Evolutionary conservation across 2,888 invertebrate genomes (phyloP).

Genomic region (Cotesia congregata): DNA sequence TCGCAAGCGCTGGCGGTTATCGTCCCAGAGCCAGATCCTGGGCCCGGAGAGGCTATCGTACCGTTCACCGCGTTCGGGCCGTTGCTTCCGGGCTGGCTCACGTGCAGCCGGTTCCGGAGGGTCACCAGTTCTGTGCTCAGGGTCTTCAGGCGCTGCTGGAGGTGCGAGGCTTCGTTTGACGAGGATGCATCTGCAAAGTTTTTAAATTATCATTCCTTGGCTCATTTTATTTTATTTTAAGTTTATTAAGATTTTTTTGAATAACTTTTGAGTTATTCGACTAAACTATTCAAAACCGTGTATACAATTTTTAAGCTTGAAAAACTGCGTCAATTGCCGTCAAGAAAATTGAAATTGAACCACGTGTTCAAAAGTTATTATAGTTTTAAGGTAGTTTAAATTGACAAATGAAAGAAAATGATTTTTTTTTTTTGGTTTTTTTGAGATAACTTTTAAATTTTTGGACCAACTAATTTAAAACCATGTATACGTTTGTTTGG

Average conservation of each 20-base stretch:
- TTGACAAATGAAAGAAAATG: too few relatives aligned
- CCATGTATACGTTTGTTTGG: too few relatives aligned
- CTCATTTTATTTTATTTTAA: background rate
- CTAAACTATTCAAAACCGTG: too few relatives aligned
- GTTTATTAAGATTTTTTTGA: background rate
- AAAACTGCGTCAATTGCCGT: too few relatives aligned
- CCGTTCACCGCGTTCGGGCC: background rate
- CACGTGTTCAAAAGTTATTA: too few relatives aligned
- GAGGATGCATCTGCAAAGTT: constrained; percentile 87
- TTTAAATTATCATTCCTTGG: background rate
- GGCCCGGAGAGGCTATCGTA: constrained; percentile 49
- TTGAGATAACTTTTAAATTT: background rate
- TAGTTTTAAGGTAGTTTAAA: too few relatives aligned
- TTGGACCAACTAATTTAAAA: background rate
- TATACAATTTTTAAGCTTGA: too few relatives aligned
- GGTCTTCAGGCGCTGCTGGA: constrained; percentile 91
- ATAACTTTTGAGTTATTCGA: background rate
- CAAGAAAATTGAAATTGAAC: too few relatives aligned
- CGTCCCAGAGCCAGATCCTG: constrained; percentile 53
- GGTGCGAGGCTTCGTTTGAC: constrained; percentile 93
- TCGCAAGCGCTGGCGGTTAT: constrained; percentile 41
- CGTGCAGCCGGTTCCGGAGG: constrained; percentile 89
- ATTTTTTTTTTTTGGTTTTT: too few relatives aligned
- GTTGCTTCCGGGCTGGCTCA: constrained; percentile 73
- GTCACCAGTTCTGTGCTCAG: constrained; percentile 93